These are phyloP conservation scores for Dendroctonus valens DNA, from an alignment of 1,140 invertebrate species.

Conservation along the genomic window DNA sequence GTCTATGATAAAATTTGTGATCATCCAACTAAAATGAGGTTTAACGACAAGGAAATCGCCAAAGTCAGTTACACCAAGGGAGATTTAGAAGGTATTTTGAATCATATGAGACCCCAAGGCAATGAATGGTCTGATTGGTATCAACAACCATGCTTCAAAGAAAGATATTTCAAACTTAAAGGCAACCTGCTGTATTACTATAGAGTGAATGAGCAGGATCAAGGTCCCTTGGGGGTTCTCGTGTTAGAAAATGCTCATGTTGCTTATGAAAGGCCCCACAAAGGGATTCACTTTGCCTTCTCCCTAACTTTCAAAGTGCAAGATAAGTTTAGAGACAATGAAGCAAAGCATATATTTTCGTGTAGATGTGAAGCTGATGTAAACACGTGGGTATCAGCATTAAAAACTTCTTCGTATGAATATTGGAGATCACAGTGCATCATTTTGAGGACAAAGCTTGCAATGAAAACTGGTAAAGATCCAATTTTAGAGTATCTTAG, in stretches of 20 bases:
- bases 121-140: slow-evolving; percentile 51
- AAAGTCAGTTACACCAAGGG: slow-evolving; percentile 39
- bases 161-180: slow-evolving; percentile 47
- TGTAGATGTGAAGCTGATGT: slow-evolving; percentile 48
- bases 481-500: slow-evolving; percentile 45
- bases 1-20: not conserved
- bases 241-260: slow-evolving; percentile 49
- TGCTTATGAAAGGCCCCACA: slow-evolving; percentile 45
- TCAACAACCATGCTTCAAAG: slow-evolving; percentile 47
- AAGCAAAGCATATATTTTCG: slow-evolving; percentile 49
- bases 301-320: slow-evolving; percentile 47
- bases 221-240: slow-evolving; percentile 46
- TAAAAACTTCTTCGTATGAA: slow-evolving; percentile 48
- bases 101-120: slow-evolving; percentile 47
- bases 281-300: slow-evolving; percentile 48
- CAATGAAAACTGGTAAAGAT: slow-evolving; percentile 46
- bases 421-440: slow-evolving; percentile 47
- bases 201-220: slow-evolving; percentile 39
- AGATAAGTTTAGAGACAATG: slow-evolving; percentile 43
- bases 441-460: slow-evolving; percentile 47
- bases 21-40: slow-evolving; percentile 40
- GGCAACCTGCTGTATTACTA: slow-evolving; percentile 48
- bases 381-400: slow-evolving; percentile 47
- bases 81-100: slow-evolving; percentile 46
- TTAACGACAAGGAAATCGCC: slow-evolving; percentile 47